These are phyloP conservation scores for Phoxinus dragarum DNA, from an alignment of 2,797 vertebrate species.

Conservation along the genomic window DNA sequence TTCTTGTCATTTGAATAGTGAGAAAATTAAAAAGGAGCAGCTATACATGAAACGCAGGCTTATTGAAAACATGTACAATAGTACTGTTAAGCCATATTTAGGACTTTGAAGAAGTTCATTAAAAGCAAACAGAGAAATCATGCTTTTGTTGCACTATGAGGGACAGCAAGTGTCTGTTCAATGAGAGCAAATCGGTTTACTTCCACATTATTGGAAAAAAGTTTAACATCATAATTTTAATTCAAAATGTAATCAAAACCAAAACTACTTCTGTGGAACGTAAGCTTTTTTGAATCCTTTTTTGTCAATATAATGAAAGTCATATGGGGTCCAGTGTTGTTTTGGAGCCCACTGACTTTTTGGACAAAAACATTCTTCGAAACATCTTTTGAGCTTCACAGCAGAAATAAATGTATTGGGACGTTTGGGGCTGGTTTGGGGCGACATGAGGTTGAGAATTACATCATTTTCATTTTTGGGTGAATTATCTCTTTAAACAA, in stretches of 20 bases:
- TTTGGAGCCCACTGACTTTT: background rate
- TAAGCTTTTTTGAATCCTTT: background rate
- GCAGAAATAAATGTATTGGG: background rate
- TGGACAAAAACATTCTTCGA: background rate
- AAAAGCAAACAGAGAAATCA: conserved; percentile 1
- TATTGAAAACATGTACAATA: conserved; percentile 54
- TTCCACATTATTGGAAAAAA: background rate
- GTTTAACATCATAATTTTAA: background rate
- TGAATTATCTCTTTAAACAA: background rate
- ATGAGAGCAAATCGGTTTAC: background rate
- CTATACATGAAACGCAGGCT: conserved; percentile 28
- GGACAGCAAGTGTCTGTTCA: background rate
- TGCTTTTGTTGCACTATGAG: background rate
- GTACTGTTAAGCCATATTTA: conserved; percentile 27
- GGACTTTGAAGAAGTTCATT: conserved; percentile 22
- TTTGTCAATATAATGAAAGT: background rate
- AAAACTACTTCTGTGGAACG: background rate
- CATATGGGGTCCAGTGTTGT: background rate
- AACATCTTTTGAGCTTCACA: background rate
- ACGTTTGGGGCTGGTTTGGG: background rate
- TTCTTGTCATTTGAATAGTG: conserved; percentile 48
- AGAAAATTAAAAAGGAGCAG: conserved; percentile 18
- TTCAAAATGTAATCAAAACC: too few species aligned
- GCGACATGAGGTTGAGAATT: background rate
- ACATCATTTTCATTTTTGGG: background rate